Evolutionary conservation across 2,888 invertebrate genomes (phyloP).

Genomic region (Amblyjoppa proteus): DNA sequence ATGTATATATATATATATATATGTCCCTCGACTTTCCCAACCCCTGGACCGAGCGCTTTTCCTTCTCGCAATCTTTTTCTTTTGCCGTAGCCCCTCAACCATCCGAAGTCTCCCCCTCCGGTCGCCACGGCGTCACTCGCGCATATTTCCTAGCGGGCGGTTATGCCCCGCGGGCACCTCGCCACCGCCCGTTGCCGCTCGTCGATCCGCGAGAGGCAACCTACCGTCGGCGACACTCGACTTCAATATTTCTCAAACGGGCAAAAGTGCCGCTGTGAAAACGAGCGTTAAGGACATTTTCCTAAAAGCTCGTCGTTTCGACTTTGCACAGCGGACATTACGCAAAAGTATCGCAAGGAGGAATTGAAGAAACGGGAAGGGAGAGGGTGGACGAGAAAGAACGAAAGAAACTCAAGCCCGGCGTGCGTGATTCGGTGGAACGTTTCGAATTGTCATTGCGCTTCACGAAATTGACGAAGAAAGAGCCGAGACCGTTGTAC

Average conservation of each 20-base stretch:
- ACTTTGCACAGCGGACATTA: constrained; percentile 1
- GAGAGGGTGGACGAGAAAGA: background rate
- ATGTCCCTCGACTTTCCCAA: background rate
- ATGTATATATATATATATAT: constrained; percentile 13
- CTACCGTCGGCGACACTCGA: constrained; percentile 43
- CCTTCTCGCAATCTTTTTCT: constrained; percentile 19
- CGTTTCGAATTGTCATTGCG: background rate
- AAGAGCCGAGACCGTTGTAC: too few species aligned
- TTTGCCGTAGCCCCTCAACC: constrained; percentile 6
- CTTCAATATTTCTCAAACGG: constrained; percentile 57
- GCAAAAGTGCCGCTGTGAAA: constrained; percentile 14
- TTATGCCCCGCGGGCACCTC: constrained; percentile 24
- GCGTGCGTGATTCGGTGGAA: too few species aligned
- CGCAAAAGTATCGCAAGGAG: background rate
- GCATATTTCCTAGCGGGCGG: constrained; percentile 48
- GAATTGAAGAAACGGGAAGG: background rate
- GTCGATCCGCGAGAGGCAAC: constrained; percentile 38
- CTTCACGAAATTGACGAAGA: too few species aligned
- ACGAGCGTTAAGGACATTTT: constrained; percentile 51
- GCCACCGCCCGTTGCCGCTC: background rate
- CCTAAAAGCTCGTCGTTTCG: constrained; percentile 45
- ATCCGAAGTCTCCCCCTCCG: constrained; percentile 7
- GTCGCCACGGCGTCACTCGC: constrained; percentile 37
- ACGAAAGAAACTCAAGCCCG: background rate
- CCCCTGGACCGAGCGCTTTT: constrained; percentile 31